These are phyloP conservation scores for Acleris literana DNA, from an alignment of 2,888 invertebrate species.

Conservation along the genomic window DNA sequence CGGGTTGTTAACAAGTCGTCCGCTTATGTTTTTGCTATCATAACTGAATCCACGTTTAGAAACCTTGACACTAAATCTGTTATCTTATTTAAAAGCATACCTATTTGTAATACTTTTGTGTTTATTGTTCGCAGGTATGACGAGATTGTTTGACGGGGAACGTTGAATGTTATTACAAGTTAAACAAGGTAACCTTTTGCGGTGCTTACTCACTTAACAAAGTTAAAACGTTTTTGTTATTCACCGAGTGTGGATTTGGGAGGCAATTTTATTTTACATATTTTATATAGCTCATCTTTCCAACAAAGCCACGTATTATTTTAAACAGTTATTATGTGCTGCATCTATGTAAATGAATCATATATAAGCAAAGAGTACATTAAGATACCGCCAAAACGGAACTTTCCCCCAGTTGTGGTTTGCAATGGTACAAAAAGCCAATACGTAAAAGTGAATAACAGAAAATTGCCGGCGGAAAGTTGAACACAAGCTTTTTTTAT, in stretches of 20 bases:
- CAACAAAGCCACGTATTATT: not conserved
- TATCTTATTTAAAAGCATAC: slow-evolving; percentile 12
- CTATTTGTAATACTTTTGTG: slow-evolving; percentile 12
- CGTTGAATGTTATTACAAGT: slow-evolving; percentile 15
- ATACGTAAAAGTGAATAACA: not conserved
- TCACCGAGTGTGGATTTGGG: not conserved
- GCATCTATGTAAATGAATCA: not conserved
- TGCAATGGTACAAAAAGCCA: slow-evolving; percentile 9
- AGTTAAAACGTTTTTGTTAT: not conserved
- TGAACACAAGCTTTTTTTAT: no score
- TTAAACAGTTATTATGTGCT: not conserved
- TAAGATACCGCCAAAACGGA: not conserved
- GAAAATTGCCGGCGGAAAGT: not conserved
- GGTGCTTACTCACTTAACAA: not conserved
- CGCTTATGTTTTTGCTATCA: slow-evolving; percentile 6
- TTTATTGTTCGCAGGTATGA: slow-evolving; percentile 33
- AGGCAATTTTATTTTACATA: not conserved
- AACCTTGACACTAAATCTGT: slow-evolving; percentile 23
- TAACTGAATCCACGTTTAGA: not conserved
- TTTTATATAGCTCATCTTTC: not conserved
- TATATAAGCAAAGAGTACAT: not conserved
- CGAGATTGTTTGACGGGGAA: slow-evolving; percentile 14
- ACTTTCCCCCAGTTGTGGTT: slow-evolving; percentile 19
- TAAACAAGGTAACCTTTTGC: slow-evolving; percentile 23
- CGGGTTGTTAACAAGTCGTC: not conserved